These are phyloP conservation scores for Drosophila nebulosa DNA, from an alignment of 1,140 invertebrate genomes.

Conservation along the genomic window DNA sequence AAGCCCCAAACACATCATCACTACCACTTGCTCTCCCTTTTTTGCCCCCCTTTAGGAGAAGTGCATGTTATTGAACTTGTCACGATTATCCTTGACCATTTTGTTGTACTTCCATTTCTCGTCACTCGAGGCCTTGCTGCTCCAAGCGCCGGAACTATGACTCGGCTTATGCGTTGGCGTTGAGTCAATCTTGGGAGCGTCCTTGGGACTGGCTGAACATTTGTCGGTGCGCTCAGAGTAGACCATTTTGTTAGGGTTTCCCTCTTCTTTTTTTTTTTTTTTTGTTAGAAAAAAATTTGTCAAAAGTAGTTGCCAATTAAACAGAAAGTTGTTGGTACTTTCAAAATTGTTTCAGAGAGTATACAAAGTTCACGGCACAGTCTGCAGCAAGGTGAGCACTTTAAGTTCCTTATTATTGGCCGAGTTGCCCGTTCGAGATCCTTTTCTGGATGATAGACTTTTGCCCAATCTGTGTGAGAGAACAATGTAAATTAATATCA, in stretches of 20 bases:
- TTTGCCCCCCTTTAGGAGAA: slow-evolving; percentile 70
- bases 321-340: slow-evolving; percentile 32
- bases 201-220: slow-evolving; percentile 44
- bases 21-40: background rate
- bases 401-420: slow-evolving; percentile 88
- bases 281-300: slow-evolving; percentile 12
- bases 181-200: slow-evolving; percentile 19
- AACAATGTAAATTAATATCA: too few relatives aligned
- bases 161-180: slow-evolving; percentile 13
- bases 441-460: slow-evolving; percentile 86
- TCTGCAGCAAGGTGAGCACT: slow-evolving; percentile 88
- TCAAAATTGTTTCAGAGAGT: slow-evolving; percentile 15
- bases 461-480: slow-evolving; percentile 83
- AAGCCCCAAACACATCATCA: background rate
- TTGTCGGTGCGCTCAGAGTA: slow-evolving; percentile 73
- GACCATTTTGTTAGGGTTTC: slow-evolving; percentile 59
- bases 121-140: slow-evolving; percentile 51
- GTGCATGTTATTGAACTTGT: slow-evolving; percentile 74
- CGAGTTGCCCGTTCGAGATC: slow-evolving; percentile 86
- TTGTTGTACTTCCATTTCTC: slow-evolving; percentile 80
- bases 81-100: slow-evolving; percentile 73
- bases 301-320: slow-evolving; percentile 27
- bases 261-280: too few relatives aligned
- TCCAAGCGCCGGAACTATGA: slow-evolving; percentile 49
- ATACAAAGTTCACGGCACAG: slow-evolving; percentile 84